Evolutionary conservation across 2,888 invertebrate genomes (phyloP), one percentile per base, ranked within the genome.

Genomic region (Zygaena filipendulae): DNA sequence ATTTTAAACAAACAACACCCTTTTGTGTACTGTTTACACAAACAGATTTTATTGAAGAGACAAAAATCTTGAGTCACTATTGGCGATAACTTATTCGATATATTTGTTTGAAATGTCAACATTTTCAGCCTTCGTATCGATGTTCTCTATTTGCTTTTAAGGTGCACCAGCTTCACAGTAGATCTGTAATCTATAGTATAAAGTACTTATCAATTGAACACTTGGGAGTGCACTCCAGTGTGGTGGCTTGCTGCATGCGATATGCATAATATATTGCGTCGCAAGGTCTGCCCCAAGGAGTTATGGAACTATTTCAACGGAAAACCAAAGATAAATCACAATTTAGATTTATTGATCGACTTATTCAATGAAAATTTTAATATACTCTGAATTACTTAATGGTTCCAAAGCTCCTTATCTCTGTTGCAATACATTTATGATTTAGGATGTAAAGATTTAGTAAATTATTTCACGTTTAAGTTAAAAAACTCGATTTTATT

Each of bases 391-490:
- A 64, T 71, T 63, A 64, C 62, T 59, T 46, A 60, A 68, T 67
- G 64, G 75, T 74, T 75, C 77, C 75, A 74, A 67, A 74, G 67
- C 77, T 75, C 77, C 75, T 74, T 66, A 49, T 58, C 59, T n/a
- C 58, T 70, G 70, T 77, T 77, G 77, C 77, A 75, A 77, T 79
- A 75, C 69, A 68, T 69, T 67, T 62, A 55, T 71, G 62, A 53
- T 70, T 64, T 74, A 75, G 72, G n/a, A 58, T 72, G 69, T 77
- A 75, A 74, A 67, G 59, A 60, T 64, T 47, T 77, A 79, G 75
- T 77, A 75, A 79, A 75, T 79, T 77, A 77, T 79, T 77, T 74
- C 71, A 67, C 69, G 63, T 60, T 62, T 75, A 68, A 71, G 67
- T 72, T 72, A 79, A 64, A n/a, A 59, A 58, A 61, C 58, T 63